These are phyloP conservation scores for Drosophila silvestris DNA, from an alignment of 2,888 invertebrate species.

Conservation along the genomic window DNA sequence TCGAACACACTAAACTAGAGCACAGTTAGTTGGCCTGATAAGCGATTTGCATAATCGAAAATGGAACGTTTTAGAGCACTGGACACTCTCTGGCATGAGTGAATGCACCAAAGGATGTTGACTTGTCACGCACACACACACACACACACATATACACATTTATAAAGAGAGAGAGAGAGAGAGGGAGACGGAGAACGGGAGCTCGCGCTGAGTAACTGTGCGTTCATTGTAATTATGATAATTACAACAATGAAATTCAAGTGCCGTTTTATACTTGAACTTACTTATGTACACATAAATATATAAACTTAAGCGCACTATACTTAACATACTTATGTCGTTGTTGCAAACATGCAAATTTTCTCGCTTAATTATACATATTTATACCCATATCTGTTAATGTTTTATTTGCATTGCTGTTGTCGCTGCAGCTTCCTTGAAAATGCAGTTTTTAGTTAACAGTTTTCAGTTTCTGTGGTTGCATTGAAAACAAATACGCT, in stretches of 20 bases:
- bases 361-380: slow-evolving; percentile 31
- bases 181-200: neutral
- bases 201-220: slow-evolving; percentile 19
- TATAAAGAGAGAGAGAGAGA: neutral
- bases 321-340: slow-evolving; percentile 15
- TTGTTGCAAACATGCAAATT: slow-evolving; percentile 34
- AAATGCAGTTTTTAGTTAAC: slow-evolving; percentile 16
- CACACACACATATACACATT: slow-evolving; percentile 2
- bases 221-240: slow-evolving; percentile 57
- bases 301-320: neutral
- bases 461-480: slow-evolving; percentile 52
- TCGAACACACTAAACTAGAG: neutral
- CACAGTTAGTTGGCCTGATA: slow-evolving; percentile 61
- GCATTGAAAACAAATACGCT: slow-evolving; percentile 26
- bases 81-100: slow-evolving; percentile 52
- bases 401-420: slow-evolving; percentile 29
- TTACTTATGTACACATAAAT: slow-evolving; percentile 5
- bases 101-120: slow-evolving; percentile 83
- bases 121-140: slow-evolving; percentile 60
- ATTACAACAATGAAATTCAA: slow-evolving; percentile 52
- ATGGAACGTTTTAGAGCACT: slow-evolving; percentile 73
- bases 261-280: slow-evolving; percentile 33
- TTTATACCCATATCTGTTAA: slow-evolving; percentile 41
- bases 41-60: slow-evolving; percentile 75
- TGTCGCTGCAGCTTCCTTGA: slow-evolving; percentile 46